Evolutionary conservation across 2,797 vertebrate species (phyloP).

Genomic region (Paratrypauchen microcephalus): DNA sequence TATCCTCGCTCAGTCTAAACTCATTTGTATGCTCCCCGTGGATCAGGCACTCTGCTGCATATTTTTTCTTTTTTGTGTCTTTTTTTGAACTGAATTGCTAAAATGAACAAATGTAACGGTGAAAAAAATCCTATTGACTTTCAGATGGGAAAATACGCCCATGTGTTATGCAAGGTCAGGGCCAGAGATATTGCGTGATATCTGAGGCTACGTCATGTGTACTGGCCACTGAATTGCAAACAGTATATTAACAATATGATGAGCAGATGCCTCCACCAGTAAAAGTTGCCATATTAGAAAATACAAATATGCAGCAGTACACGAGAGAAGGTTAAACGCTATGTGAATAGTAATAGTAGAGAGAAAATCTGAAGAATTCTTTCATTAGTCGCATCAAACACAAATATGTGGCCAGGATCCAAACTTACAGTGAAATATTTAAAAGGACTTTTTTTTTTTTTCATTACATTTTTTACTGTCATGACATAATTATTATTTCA

Average conservation of each 20-base stretch:
- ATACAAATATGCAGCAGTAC: slow-evolving; percentile 23
- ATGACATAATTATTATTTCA: neutral
- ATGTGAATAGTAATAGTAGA: slow-evolving; percentile 8
- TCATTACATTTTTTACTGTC: neutral
- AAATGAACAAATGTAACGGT: slow-evolving; percentile 59
- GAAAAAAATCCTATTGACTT: slow-evolving; percentile 54
- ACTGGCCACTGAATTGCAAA: slow-evolving; percentile 55
- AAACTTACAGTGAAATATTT: neutral
- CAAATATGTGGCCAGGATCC: neutral
- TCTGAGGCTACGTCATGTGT: slow-evolving; percentile 49
- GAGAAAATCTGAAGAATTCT: slow-evolving; percentile 9
- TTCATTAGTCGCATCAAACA: slow-evolving; percentile 4
- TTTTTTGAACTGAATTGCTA: slow-evolving; percentile 34
- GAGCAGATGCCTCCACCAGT: slow-evolving; percentile 31
- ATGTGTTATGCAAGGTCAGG: slow-evolving; percentile 57
- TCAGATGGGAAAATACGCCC: slow-evolving; percentile 46
- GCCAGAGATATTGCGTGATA: slow-evolving; percentile 47
- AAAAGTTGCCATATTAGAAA: slow-evolving; percentile 29
- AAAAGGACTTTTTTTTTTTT: neutral
- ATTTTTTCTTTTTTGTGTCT: slow-evolving; percentile 33
- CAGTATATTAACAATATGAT: slow-evolving; percentile 42
- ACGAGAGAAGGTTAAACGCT: slow-evolving; percentile 29
- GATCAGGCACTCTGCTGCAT: slow-evolving; percentile 40
- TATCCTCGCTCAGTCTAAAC: slow-evolving; percentile 29
- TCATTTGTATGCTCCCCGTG: slow-evolving; percentile 63